phyloP scores from a whole-genome alignment of 2,888 invertebrate species.

The Perizoma affinitatum region DNA sequence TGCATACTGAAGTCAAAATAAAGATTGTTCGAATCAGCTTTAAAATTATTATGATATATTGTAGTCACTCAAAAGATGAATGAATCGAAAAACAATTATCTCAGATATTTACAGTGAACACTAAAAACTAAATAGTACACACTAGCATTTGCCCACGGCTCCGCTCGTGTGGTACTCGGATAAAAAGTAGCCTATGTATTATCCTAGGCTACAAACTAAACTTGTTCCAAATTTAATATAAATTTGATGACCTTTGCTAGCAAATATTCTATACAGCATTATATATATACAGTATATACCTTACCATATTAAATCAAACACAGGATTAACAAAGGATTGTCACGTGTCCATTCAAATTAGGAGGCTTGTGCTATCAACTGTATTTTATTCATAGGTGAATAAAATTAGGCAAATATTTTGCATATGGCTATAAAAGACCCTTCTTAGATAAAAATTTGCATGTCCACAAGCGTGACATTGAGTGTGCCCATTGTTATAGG shows the following conservation, averaged over 20 bases:
- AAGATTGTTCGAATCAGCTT: conserved; percentile 41
- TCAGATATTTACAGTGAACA: no score
- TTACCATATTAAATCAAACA: neutral
- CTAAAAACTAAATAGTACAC: no score
- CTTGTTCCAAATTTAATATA: no score
- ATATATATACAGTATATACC: no score
- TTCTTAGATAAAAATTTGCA: conserved; percentile 22
- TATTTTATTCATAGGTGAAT: conserved; percentile 9
- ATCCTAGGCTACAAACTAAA: no score
- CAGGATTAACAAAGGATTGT: neutral
- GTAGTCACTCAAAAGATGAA: no score
- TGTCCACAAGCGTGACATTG: conserved; percentile 9
- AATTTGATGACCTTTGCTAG: no score
- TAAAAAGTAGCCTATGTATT: no score
- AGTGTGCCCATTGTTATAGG: conserved; percentile 14
- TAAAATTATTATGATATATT: neutral
- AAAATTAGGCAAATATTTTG: conserved; percentile 6
- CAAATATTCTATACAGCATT: no score
- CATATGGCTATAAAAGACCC: conserved; percentile 10
- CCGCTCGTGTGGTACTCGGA: no score
- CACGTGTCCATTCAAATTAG: conserved; percentile 6
- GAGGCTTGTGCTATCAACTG: conserved; percentile 4
- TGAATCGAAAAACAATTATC: no score
- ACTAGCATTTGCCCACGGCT: no score
- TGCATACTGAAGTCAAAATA: conserved; percentile 55